Base-by-base conservation (phyloP, 2,113 vertebrate species). In the Chamaetylas fuelleborni region DNA sequence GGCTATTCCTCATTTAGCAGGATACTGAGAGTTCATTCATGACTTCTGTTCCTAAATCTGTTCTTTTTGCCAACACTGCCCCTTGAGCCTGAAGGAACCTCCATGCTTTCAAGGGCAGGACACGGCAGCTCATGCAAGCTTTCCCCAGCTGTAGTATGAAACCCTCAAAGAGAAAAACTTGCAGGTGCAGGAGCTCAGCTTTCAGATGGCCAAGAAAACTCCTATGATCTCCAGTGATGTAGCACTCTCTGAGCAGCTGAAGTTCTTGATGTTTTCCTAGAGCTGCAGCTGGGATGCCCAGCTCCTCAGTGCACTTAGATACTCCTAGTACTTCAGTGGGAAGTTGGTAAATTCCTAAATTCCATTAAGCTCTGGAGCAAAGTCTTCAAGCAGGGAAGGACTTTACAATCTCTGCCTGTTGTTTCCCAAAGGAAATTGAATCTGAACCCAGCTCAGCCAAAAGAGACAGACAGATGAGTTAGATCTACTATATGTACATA, bases 401-500 rank as follows among this genome's bases (percentile, higher is more conserved):
- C 40, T 84, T 76, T 18, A 33, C 50, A 93, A 19, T 33, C 36
- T n/a, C 56, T 74, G 57, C 28, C 50, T 73, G 43, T 50, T 53
- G 43, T 85, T 88, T 91, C 69, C 38, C 38, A 50, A 81, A 81
- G 67, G 47, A 91, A 83, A 93, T 83, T 77, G 71, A 90, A 70
- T 77, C 34, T 77, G 64, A 96, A 90, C 76, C 36, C 45, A 43
- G 65, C 38, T 81, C 5, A 7, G 53, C 66, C 93, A 96, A 80
- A 95, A 96, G 73, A 89, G 67, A 90, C 50, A 80, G n/a, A 91
- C 5, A 67, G 81, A 96, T 62, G 88, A 72, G 42, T 51, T 92
- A 53, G 45, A 88, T 87, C 85, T 95, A 85, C 81, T 92, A 0
- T 87, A 93, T 93, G 90, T 94, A 96, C 94, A 93, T 78, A 96